These are phyloP conservation scores for Raja brachyura DNA, from an alignment of 2,113 vertebrate genomes.

Conservation along the genomic window DNA sequence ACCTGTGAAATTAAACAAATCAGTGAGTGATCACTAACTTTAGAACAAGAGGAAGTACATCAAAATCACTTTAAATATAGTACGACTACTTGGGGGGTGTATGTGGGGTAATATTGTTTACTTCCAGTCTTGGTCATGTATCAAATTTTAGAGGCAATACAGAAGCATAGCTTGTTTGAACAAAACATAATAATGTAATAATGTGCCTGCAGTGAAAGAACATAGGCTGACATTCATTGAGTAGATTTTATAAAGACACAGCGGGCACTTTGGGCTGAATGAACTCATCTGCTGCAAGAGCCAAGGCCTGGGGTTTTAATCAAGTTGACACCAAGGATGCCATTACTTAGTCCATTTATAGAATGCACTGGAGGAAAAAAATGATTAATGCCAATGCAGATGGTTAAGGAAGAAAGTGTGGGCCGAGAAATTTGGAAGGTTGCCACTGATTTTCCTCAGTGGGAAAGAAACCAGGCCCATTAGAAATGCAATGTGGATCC, in stretches of 20 bases:
- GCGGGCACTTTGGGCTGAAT: neutral
- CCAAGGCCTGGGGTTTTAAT: neutral
- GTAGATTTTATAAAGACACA: neutral
- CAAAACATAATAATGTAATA: neutral
- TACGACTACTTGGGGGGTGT: neutral
- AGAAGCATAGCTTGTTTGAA: neutral
- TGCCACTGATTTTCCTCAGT: too few species aligned
- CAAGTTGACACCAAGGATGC: neutral
- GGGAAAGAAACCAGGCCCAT: too few species aligned
- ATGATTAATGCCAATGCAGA: too few species aligned
- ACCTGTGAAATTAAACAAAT: conserved; percentile 65
- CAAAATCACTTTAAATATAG: neutral
- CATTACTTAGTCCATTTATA: neutral
- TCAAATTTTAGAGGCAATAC: neutral
- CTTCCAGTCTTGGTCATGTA: too few species aligned
- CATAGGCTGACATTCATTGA: neutral
- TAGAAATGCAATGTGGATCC: too few species aligned
- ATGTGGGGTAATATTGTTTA: neutral
- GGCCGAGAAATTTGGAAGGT: too few species aligned
- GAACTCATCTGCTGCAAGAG: neutral
- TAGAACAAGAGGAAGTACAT: neutral
- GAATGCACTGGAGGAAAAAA: neutral
- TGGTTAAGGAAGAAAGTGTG: too few species aligned
- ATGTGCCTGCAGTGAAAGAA: neutral
- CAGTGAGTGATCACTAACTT: neutral